A percentile compares a stretch with the other conserved stretches of the same genome.
phyloP scores from a whole-genome alignment of 2,113 vertebrate species.

The Romanogobio albipinnatus region DNA sequence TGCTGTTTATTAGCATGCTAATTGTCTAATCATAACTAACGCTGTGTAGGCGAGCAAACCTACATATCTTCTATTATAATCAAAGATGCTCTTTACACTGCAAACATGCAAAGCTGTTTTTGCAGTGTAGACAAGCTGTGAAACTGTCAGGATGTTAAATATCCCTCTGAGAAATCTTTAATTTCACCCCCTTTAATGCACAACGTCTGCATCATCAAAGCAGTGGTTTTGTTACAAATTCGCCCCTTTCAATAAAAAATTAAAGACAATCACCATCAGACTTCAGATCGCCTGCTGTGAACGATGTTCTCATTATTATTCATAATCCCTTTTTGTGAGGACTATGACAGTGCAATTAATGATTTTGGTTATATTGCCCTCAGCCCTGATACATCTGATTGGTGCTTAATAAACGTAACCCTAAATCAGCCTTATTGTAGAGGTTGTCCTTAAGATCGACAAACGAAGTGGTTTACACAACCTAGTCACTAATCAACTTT shows the following conservation, averaged over 20 bases:
- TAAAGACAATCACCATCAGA: neutral
- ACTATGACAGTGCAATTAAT: neutral
- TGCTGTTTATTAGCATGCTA: neutral
- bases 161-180: neutral
- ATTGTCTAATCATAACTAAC: neutral
- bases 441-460: neutral
- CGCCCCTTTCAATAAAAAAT: neutral
- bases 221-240: neutral
- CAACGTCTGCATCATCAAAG: neutral
- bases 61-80: neutral
- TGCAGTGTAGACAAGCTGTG: conserved; percentile 1
- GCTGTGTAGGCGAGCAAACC: neutral
- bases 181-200: neutral
- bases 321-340: neutral
- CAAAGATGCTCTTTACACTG: neutral
- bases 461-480: neutral
- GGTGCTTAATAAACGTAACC: neutral
- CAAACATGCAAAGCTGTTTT: neutral
- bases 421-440: neutral
- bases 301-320: neutral
- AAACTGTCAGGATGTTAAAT: neutral
- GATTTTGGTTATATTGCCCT: neutral
- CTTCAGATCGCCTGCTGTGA: neutral
- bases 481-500: neutral
- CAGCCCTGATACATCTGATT: neutral